These are phyloP conservation scores for Macrostomum cliftonense DNA, from an alignment of 2,888 invertebrate species.

Conservation along the genomic window DNA sequence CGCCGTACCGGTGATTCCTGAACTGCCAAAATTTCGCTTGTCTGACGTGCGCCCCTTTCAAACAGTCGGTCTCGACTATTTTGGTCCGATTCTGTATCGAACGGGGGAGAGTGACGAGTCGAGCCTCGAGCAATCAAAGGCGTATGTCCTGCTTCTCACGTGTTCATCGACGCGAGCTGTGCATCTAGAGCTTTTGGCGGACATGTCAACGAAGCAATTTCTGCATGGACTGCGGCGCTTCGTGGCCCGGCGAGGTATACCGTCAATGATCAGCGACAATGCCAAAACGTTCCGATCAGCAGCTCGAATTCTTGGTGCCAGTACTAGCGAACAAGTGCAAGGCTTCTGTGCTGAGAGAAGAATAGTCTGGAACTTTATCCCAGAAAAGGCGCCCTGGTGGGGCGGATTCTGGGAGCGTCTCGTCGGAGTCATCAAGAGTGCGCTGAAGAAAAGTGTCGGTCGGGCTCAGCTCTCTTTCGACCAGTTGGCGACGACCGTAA, in stretches of 20 bases:
- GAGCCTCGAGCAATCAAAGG: too few species aligned
- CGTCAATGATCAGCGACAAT: conserved; percentile 28
- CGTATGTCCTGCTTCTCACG: too few species aligned
- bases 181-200: too few species aligned
- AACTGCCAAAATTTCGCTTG: too few species aligned
- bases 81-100: too few species aligned
- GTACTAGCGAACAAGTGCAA: conserved; percentile 9
- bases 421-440: conserved; percentile 27
- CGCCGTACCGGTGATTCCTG: too few species aligned
- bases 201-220: conserved; percentile 22
- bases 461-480: conserved; percentile 31
- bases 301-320: conserved; percentile 20
- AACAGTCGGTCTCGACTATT: too few species aligned
- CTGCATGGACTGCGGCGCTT: conserved; percentile 23
- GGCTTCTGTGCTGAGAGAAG: conserved; percentile 3
- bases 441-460: conserved; percentile 27
- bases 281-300: conserved; percentile 32
- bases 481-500: too few species aligned
- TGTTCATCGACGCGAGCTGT: too few species aligned
- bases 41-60: too few species aligned
- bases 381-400: conserved; percentile 23
- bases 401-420: conserved; percentile 16
- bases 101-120: too few species aligned
- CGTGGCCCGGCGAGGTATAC: conserved; percentile 23
- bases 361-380: conserved; percentile 29